Percentiles rank a stretch among this genome's conserved stretches.
Evolutionary conservation across 92 coral and sea anemone species (phyloP).

Genomic region (Siderastrea radians): DNA sequence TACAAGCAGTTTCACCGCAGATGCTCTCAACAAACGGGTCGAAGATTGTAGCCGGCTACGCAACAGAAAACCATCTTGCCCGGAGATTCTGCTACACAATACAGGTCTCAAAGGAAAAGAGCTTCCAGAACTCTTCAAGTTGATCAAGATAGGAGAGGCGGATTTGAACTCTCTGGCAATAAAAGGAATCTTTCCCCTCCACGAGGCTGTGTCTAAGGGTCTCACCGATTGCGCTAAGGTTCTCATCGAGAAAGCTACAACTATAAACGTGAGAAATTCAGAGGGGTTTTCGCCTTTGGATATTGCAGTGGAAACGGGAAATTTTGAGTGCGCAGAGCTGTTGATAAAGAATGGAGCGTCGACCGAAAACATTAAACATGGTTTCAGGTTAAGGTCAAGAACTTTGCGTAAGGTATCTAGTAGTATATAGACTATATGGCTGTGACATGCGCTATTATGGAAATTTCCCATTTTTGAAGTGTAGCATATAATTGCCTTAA

Average conservation of each 20-base stretch:
- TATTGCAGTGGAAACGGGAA: slow-evolving; percentile 78
- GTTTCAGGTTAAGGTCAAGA: slow-evolving; percentile 57
- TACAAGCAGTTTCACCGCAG: slow-evolving; percentile 22
- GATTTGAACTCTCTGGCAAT: slow-evolving; percentile 74
- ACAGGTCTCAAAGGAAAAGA: slow-evolving; percentile 68
- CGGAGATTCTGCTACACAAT: slow-evolving; percentile 79
- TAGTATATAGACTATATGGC: not conserved
- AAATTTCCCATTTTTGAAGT: not conserved
- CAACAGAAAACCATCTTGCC: slow-evolving; percentile 72
- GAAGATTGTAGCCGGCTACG: slow-evolving; percentile 43
- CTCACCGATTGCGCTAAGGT: slow-evolving; percentile 62
- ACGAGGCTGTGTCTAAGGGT: slow-evolving; percentile 78
- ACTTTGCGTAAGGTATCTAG: slow-evolving; percentile 28
- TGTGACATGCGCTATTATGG: not conserved
- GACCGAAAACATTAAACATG: slow-evolving; percentile 76
- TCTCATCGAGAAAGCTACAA: slow-evolving; percentile 68
- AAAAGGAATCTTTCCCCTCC: slow-evolving; percentile 79
- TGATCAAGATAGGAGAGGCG: slow-evolving; percentile 81
- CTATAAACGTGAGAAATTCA: slow-evolving; percentile 64
- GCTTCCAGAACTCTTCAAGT: slow-evolving; percentile 75
- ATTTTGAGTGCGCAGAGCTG: slow-evolving; percentile 88
- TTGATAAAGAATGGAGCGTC: slow-evolving; percentile 84
- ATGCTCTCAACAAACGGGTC: slow-evolving; percentile 41
- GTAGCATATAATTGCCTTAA: not conserved
- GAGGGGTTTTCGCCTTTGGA: slow-evolving; percentile 80